Evolutionary conservation across 1,140 invertebrate genomes (phyloP).

Genomic region (Odontomachus brunneus): DNA sequence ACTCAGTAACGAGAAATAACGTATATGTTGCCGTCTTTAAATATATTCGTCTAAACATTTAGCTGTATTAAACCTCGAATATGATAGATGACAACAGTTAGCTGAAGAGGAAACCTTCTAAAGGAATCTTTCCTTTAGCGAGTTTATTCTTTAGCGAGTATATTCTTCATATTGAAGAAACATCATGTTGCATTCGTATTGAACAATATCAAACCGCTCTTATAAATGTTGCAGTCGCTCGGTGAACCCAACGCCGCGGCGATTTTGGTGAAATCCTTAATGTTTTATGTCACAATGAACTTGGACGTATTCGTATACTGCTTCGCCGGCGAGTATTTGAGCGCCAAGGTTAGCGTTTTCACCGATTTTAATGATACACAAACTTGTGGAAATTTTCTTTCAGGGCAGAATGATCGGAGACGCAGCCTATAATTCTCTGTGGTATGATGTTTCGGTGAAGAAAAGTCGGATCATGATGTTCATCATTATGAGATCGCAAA

Average conservation of each 20-base stretch:
- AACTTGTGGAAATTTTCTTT: background rate
- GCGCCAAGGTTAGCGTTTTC: background rate
- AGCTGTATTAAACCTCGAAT: too few species aligned
- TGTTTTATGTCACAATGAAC: constrained; percentile 36
- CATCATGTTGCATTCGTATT: too few species aligned
- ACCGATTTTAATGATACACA: background rate
- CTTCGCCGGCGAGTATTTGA: constrained; percentile 53
- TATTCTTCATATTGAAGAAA: too few species aligned
- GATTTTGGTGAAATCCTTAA: background rate
- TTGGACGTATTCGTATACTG: constrained; percentile 48
- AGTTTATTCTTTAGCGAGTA: too few species aligned
- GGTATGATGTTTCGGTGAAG: constrained; percentile 44
- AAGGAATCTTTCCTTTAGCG: too few species aligned
- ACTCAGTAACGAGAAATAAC: too few species aligned
- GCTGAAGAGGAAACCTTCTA: too few species aligned
- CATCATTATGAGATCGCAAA: constrained; percentile 45
- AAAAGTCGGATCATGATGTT: constrained; percentile 36
- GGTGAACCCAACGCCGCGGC: background rate
- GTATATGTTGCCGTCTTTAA: too few species aligned
- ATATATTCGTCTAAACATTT: too few species aligned
- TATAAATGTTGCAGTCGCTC: constrained; percentile 28
- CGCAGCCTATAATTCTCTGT: constrained; percentile 42
- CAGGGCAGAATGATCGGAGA: constrained; percentile 50
- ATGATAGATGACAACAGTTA: too few species aligned
- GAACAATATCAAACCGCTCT: background rate